These are phyloP conservation scores for Amiota mariae DNA, from an alignment of 2,888 invertebrate species.

Conservation along the genomic window DNA sequence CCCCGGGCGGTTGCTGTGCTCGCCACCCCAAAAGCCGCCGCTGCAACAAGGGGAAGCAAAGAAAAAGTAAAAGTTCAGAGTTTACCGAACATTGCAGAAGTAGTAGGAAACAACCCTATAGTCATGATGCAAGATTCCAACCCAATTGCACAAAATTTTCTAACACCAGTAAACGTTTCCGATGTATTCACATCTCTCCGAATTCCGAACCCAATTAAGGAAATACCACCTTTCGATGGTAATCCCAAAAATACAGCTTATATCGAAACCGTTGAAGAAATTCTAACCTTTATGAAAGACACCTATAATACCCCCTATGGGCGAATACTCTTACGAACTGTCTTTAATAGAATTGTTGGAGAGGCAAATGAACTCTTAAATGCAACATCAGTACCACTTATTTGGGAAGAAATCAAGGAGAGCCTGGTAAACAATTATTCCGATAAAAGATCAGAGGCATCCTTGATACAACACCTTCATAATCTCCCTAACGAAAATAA, in stretches of 20 bases:
- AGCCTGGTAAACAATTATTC: conserved; percentile 4
- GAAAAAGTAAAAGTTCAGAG: neutral
- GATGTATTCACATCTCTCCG: neutral
- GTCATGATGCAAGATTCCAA: neutral
- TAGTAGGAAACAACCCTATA: neutral
- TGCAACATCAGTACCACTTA: neutral
- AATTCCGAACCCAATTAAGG: neutral
- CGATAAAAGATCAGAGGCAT: conserved; percentile 1
- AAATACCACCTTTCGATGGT: neutral
- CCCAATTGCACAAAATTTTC: neutral
- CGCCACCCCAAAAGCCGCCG: no score
- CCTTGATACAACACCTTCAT: neutral
- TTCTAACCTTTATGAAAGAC: neutral
- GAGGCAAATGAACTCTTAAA: conserved; percentile 5
- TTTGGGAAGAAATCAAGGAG: conserved; percentile 13
- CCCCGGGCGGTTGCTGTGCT: no score
- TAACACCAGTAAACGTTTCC: neutral
- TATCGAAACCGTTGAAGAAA: neutral
- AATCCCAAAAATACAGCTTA: neutral
- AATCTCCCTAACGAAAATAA: neutral
- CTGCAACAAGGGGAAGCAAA: neutral
- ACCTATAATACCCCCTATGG: conserved; percentile 1
- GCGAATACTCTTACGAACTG: neutral
- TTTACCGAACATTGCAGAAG: conserved; percentile 1
- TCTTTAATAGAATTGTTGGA: conserved; percentile 12